Conservation (phyloP, 2,113 vertebrate genomes). For the Xenotilapia longispinis region DNA sequence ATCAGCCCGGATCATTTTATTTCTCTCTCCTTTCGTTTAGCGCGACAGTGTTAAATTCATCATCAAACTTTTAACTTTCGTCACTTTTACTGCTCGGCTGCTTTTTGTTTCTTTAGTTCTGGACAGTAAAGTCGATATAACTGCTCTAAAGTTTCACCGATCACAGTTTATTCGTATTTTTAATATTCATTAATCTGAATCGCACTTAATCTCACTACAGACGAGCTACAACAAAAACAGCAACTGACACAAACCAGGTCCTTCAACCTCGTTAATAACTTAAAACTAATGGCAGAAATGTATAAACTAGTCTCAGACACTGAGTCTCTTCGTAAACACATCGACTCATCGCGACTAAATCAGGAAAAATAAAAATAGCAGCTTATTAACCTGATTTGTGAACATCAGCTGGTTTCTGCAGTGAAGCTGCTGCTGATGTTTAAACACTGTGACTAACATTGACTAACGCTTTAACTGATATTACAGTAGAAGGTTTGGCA, state of each 20-base stretch:
- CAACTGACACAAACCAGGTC: background rate
- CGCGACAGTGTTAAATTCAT: background rate
- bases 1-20: background rate
- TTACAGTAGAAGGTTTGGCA: background rate
- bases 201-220: background rate
- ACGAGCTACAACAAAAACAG: background rate
- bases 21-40: accelerated
- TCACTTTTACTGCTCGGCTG: background rate
- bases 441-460: background rate
- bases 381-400: accelerated
- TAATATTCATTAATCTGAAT: background rate
- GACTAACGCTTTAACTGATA: background rate
- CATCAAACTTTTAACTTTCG: background rate
- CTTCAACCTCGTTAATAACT: background rate
- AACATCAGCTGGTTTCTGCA: background rate
- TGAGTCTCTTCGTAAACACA: background rate
- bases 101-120: background rate
- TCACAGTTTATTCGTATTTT: background rate
- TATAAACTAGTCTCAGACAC: background rate
- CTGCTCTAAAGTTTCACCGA: background rate
- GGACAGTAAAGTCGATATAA: background rate
- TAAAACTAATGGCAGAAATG: background rate
- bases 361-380: background rate
- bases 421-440: background rate
- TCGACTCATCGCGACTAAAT: background rate